Percentiles rank a stretch among this genome's conserved stretches.
Evolutionary conservation across 2,113 vertebrate genomes (phyloP).

Genomic region (Sylvilagus bachmani): DNA sequence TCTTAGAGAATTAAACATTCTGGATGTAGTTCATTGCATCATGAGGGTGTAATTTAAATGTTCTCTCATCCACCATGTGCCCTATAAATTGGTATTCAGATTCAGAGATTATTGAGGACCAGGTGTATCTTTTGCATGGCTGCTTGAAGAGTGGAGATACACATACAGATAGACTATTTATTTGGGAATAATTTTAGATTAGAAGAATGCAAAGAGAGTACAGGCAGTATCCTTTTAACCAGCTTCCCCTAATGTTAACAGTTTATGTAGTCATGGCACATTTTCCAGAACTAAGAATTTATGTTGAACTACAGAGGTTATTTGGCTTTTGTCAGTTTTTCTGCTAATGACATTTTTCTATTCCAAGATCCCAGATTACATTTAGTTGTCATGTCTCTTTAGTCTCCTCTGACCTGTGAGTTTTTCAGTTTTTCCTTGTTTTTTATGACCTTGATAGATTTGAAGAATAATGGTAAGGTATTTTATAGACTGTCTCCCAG

Average conservation of each 20-base stretch:
- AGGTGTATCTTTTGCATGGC: constrained; percentile 2
- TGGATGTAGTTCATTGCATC: constrained; percentile 14
- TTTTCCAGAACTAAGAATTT: constrained; percentile 13
- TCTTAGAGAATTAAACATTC: not conserved
- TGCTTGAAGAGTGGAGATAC: not conserved
- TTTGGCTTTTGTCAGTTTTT: constrained; percentile 37
- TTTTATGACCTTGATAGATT: not conserved
- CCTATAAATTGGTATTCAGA: not conserved
- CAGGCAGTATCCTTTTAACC: not conserved
- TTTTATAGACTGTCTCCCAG: not conserved
- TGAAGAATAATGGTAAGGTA: not conserved
- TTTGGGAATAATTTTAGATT: constrained; percentile 41
- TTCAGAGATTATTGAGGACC: not conserved
- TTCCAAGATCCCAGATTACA: not conserved
- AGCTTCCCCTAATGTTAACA: not conserved
- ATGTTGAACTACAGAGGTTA: not conserved
- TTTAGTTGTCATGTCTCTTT: not conserved
- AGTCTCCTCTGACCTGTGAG: not conserved
- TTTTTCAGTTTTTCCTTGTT: constrained; percentile 3
- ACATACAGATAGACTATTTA: not conserved
- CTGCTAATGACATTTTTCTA: not conserved
- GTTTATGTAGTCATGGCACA: not conserved
- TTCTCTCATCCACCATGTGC: not conserved
- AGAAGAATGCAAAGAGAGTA: not conserved
- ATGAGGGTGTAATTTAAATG: not conserved